A percentile compares a stretch with the other conserved stretches of the same genome.
These are phyloP conservation scores for Acanthacorydalis orientalis DNA, from an alignment of 2,888 invertebrate genomes.

Conservation along the genomic window DNA sequence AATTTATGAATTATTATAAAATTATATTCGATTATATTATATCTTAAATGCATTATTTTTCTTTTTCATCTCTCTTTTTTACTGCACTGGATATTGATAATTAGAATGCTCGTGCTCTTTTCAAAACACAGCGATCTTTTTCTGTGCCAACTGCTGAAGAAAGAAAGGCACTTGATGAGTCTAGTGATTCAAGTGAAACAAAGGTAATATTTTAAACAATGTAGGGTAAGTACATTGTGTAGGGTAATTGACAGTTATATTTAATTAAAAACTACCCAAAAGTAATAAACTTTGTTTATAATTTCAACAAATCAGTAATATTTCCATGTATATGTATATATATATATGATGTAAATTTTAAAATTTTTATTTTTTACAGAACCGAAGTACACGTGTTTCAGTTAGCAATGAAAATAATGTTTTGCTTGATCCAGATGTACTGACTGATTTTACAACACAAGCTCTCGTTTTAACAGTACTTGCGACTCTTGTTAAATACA, in stretches of 20 bases:
- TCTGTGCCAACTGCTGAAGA: slow-evolving; percentile 85
- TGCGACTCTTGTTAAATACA: slow-evolving; percentile 91
- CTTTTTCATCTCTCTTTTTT: too few relatives aligned
- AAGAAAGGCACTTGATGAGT: slow-evolving; percentile 30
- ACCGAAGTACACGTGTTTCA: slow-evolving; percentile 63
- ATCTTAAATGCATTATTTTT: too few relatives aligned
- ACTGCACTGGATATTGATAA: too few relatives aligned
- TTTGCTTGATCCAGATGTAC: slow-evolving; percentile 80
- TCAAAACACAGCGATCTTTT: slow-evolving; percentile 84
- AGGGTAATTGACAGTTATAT: background rate
- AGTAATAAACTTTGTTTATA: background rate
- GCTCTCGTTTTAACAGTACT: slow-evolving; percentile 88
- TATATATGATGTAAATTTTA: too few relatives aligned
- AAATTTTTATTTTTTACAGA: too few relatives aligned
- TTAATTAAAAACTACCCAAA: background rate
- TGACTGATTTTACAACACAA: slow-evolving; percentile 85
- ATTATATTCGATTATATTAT: background rate
- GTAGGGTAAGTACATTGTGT: background rate
- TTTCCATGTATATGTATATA: background rate
- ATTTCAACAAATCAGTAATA: too few relatives aligned
- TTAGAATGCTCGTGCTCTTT: slow-evolving; percentile 57
- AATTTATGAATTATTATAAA: background rate
- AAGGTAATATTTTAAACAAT: slow-evolving; percentile 23
- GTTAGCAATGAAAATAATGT: slow-evolving; percentile 91
- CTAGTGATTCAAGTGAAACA: slow-evolving; percentile 16